These are phyloP conservation scores for Cybosia mesomella DNA, from an alignment of 2,888 invertebrate genomes.

Conservation along the genomic window DNA sequence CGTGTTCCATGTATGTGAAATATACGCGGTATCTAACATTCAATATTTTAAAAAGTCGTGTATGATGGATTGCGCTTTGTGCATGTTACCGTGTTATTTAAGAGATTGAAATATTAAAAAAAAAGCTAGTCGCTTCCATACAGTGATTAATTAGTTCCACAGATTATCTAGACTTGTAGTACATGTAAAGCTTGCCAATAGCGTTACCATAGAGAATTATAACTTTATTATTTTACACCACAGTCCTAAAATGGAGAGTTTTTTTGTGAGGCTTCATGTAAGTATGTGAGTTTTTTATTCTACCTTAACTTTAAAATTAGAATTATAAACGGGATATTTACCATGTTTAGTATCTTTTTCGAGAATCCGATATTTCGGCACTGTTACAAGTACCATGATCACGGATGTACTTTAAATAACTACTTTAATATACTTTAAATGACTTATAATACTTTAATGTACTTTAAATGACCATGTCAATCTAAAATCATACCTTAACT, in stretches of 20 bases:
- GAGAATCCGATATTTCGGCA: too few species aligned
- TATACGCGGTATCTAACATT: conserved; percentile 48
- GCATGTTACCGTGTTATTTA: conserved; percentile 47
- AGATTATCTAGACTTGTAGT: conserved; percentile 16
- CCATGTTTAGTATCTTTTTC: too few species aligned
- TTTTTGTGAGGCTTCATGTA: too few species aligned
- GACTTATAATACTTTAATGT: too few species aligned
- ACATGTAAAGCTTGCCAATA: neutral
- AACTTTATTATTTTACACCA: neutral
- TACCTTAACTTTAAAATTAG: too few species aligned
- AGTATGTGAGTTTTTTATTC: too few species aligned
- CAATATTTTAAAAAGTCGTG: conserved; percentile 55
- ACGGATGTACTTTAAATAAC: too few species aligned
- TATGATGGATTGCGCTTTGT: conserved; percentile 52
- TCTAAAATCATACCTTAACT: too few species aligned
- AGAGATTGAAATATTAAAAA: conserved; percentile 29
- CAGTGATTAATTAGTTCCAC: conserved; percentile 41
- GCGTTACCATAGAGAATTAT: neutral
- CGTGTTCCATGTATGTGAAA: conserved; percentile 48
- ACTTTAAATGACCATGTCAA: too few species aligned
- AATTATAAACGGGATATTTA: too few species aligned
- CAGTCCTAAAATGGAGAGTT: neutral
- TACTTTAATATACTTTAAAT: too few species aligned
- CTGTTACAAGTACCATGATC: too few species aligned
- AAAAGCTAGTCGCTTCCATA: conserved; percentile 26